Evolutionary conservation across 2,113 vertebrate genomes (phyloP).

Genomic region (Eonycteris spelaea): DNA sequence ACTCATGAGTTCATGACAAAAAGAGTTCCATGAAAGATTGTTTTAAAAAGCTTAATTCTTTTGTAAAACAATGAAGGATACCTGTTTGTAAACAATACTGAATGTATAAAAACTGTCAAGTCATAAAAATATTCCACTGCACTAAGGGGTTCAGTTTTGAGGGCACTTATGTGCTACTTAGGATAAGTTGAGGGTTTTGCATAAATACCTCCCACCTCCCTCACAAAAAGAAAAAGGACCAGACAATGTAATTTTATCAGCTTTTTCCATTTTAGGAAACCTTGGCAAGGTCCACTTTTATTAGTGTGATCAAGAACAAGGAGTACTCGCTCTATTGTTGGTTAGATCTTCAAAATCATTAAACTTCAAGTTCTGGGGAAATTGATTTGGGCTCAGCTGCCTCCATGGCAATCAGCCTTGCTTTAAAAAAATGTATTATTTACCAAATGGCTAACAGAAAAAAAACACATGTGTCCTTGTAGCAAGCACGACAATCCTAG

Average conservation of each 20-base stretch:
- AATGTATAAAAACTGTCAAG: not conserved
- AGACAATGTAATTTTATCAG: not conserved
- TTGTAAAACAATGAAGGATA: not conserved
- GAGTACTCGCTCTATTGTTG: not conserved
- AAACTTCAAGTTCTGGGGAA: not conserved
- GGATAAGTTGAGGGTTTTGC: not conserved
- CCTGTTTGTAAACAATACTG: not conserved
- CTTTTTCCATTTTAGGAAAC: not conserved
- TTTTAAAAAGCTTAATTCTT: not conserved
- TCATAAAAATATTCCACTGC: not conserved
- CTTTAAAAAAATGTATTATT: constrained; percentile 4
- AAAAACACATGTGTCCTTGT: not conserved
- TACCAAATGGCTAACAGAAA: not conserved
- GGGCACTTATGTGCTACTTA: not conserved
- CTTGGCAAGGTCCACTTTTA: constrained; percentile 1
- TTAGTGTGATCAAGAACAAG: not conserved
- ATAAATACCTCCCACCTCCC: not conserved
- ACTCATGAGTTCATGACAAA: not conserved
- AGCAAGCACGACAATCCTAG: not conserved
- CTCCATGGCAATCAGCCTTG: not conserved
- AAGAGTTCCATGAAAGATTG: not conserved
- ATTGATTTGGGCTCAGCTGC: not conserved
- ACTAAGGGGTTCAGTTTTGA: not conserved
- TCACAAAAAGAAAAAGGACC: not conserved
- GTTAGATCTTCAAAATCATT: not conserved